A percentile compares a stretch with the other conserved stretches of the same genome.
Conservation (phyloP, 2,113 vertebrate species). For the Halcyon malimbica region DNA sequence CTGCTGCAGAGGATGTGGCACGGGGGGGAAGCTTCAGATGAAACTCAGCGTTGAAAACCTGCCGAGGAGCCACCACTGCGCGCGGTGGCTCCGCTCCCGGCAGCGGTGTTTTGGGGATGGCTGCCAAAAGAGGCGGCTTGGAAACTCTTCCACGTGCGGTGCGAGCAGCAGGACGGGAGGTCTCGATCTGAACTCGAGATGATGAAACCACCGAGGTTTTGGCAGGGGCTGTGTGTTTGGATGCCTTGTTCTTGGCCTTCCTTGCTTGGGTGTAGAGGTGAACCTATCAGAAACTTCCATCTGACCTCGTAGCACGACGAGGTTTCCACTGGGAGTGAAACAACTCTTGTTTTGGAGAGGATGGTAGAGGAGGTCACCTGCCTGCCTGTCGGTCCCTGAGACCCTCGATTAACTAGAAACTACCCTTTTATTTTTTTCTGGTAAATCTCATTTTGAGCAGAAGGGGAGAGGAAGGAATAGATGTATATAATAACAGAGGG, state of each 20-base stretch:
- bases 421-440: background rate
- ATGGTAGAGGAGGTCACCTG: background rate
- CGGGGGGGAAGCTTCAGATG: rapidly evolving
- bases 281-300: background rate
- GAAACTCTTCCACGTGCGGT: background rate
- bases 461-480: background rate
- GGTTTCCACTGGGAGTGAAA: background rate
- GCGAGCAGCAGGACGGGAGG: background rate
- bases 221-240: background rate
- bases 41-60: background rate
- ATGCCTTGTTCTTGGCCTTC: background rate
- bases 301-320: background rate
- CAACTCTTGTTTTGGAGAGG: background rate
- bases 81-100: background rate
- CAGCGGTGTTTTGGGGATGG: background rate
- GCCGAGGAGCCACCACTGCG: rapidly evolving
- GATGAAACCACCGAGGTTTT: constrained; percentile 38
- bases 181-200: background rate
- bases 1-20: background rate
- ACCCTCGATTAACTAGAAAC: background rate
- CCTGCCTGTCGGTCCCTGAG: background rate
- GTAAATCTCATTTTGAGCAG: background rate
- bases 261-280: background rate
- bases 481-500: too few species aligned
- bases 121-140: background rate